Percentiles rank a stretch among this genome's conserved stretches.
Conservation (phyloP, 37 sponge, comb jelly and placozoan species). For the Cladorhizidae sp. region DNA sequence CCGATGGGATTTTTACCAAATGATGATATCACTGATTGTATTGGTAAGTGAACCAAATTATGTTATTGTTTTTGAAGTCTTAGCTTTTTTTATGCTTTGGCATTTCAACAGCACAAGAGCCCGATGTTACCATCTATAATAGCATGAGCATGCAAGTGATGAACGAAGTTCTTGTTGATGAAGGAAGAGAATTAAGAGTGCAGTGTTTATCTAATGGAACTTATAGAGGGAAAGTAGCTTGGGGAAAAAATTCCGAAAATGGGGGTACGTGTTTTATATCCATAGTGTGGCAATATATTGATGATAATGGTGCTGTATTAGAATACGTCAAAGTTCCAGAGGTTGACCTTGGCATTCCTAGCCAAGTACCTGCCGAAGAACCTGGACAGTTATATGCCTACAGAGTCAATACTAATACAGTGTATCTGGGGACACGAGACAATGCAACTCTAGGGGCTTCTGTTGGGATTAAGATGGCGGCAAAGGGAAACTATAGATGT, state of each 20-base stretch:
- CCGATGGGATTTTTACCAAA: slow-evolving; percentile 11
- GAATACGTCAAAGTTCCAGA: not conserved
- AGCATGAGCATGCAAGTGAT: not conserved
- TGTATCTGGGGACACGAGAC: slow-evolving; percentile 5
- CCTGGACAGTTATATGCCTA: slow-evolving; percentile 38
- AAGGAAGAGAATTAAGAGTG: not conserved
- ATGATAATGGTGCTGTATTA: not conserved
- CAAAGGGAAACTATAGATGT: slow-evolving; percentile 19
- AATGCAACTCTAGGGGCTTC: not conserved
- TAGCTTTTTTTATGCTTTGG: not conserved
- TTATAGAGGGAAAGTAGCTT: not conserved
- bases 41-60: not conserved
- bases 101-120: not conserved
- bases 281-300: not conserved
- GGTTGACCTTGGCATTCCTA: not conserved
- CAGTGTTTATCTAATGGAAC: slow-evolving; percentile 7
- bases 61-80: not conserved
- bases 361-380: not conserved
- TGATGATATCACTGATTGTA: not conserved
- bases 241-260: not conserved
- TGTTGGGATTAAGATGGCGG: slow-evolving; percentile 8
- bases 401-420: slow-evolving; percentile 4
- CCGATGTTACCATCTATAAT: not conserved
- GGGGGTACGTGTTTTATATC: not conserved
- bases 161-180: not conserved